Evolutionary conservation across 2,888 invertebrate species (phyloP).

Genomic region (Calameuta pallipes): DNA sequence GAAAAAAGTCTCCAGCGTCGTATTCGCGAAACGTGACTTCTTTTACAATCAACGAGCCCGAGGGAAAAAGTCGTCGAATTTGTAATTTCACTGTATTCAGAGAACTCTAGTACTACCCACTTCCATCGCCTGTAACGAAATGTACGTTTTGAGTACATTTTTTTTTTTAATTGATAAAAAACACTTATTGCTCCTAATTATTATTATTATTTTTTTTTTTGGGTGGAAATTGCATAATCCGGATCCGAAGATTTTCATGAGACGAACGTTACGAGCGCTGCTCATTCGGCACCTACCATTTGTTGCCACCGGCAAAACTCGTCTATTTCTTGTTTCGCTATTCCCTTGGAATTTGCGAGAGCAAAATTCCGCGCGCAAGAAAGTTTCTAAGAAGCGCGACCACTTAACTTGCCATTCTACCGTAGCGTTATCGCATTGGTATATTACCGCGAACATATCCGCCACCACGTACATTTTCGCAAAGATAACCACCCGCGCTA

Average conservation of each 20-base stretch:
- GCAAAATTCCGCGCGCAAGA: slow-evolving; percentile 24
- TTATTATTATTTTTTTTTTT: not conserved
- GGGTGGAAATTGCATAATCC: not conserved
- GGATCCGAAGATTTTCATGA: not conserved
- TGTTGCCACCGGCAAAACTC: not conserved
- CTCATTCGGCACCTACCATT: not conserved
- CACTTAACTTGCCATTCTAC: slow-evolving; percentile 21
- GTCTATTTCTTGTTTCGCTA: slow-evolving; percentile 9
- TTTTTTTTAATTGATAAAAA: not conserved
- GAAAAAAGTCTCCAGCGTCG: not conserved
- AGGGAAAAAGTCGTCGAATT: not conserved
- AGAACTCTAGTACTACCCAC: not conserved
- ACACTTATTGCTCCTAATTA: not conserved
- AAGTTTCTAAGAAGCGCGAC: slow-evolving; percentile 28
- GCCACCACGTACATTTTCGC: not conserved
- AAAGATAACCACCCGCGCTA: not conserved
- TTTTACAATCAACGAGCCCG: not conserved
- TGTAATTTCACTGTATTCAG: not conserved
- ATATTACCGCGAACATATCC: not conserved
- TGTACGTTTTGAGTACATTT: not conserved
- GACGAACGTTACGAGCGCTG: not conserved
- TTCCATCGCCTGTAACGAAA: not conserved
- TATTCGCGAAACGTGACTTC: not conserved
- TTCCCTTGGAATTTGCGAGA: slow-evolving; percentile 16
- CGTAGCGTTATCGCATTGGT: slow-evolving; percentile 7